Conservation (phyloP, 2,797 vertebrate genomes). For the Danio aesculapii region DNA sequence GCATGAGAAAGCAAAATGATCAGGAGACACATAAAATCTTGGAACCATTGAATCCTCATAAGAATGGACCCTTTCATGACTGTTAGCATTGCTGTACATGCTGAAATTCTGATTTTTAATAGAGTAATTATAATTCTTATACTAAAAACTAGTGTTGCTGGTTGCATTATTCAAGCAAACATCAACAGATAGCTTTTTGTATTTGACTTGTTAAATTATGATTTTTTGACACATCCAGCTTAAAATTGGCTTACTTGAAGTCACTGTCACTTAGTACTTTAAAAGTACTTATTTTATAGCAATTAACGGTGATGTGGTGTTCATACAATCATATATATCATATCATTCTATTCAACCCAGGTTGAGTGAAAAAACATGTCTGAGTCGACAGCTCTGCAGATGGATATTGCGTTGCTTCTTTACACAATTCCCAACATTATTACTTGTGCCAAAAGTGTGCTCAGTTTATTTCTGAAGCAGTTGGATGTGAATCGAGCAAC, state of each 20-base stretch:
- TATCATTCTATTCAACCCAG: background rate
- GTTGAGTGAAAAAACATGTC: background rate
- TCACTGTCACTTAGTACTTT: background rate
- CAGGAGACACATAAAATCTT: slow-evolving; percentile 18
- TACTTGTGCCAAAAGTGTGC: background rate
- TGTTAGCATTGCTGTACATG: background rate
- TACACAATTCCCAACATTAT: background rate
- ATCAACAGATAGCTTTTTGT: no score
- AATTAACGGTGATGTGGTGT: background rate
- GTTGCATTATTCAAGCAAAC: background rate
- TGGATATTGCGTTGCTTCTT: background rate
- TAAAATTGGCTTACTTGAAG: background rate
- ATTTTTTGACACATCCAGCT: background rate
- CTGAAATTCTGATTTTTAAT: background rate
- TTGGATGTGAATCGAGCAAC: background rate
- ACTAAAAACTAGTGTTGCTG: background rate
- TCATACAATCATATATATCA: slow-evolving; percentile 2
- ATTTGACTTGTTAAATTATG: no score
- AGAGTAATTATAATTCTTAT: background rate
- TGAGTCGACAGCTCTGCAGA: background rate
- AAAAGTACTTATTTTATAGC: background rate
- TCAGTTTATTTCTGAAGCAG: background rate
- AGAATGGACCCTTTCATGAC: background rate
- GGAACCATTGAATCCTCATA: background rate
- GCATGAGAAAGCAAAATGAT: slow-evolving; percentile 39